These are phyloP conservation scores for Pseudachorutes palmiensis DNA, from an alignment of 1,140 invertebrate genomes.

Conservation along the genomic window DNA sequence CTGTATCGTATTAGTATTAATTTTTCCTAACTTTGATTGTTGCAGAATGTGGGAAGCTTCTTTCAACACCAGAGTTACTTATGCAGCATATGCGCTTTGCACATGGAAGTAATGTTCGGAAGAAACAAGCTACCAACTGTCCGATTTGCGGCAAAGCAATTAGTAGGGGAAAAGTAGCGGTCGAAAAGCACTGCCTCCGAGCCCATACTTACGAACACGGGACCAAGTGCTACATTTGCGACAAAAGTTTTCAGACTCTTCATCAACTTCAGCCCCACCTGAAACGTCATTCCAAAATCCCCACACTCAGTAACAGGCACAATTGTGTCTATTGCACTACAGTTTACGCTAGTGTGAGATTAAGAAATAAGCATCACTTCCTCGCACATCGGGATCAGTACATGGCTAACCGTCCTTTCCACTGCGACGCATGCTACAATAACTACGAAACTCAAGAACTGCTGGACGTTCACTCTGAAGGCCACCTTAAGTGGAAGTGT, in stretches of 20 bases:
- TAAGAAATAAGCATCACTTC: constrained; percentile 1
- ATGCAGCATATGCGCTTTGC: neutral
- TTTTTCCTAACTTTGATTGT: neutral
- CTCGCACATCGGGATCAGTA: constrained; percentile 1
- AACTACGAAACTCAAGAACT: neutral
- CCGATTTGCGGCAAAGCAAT: neutral
- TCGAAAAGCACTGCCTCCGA: neutral
- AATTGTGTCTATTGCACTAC: neutral
- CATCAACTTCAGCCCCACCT: neutral
- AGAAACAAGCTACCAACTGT: neutral
- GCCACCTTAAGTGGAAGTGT: neutral
- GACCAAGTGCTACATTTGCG: neutral
- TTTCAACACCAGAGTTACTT: neutral
- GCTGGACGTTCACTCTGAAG: neutral
- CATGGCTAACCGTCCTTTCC: neutral
- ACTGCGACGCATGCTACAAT: neutral
- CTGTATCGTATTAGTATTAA: neutral
- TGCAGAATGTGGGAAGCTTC: neutral
- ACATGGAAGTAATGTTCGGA: neutral
- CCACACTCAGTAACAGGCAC: neutral
- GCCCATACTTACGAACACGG: neutral
- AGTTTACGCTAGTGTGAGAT: neutral
- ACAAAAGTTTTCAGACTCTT: neutral
- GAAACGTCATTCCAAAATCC: neutral
- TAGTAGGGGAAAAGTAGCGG: neutral